Percentiles rank a stretch among this genome's conserved stretches.
Conservation (phyloP, 2,113 vertebrate genomes). For the Jacana jacana region DNA sequence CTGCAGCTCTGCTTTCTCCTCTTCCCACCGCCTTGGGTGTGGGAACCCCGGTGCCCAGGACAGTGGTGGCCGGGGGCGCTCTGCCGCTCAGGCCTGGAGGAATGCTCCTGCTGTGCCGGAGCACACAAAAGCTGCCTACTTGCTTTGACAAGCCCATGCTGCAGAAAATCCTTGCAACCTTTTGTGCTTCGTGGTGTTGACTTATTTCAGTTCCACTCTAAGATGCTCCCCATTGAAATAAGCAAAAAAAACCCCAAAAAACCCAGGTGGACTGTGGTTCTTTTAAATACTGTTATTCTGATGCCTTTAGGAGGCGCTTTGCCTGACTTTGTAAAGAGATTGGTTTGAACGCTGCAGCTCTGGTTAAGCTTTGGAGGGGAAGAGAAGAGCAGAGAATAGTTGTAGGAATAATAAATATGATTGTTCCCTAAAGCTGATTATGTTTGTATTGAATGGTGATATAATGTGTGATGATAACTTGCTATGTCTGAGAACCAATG, state of each 20-base stretch:
- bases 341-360: not conserved
- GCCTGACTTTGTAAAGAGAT: not conserved
- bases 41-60: slow-evolving; percentile 21
- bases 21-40: slow-evolving; percentile 38
- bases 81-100: not conserved
- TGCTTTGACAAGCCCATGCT: slow-evolving; percentile 56
- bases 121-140: slow-evolving; percentile 59
- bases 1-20: not conserved
- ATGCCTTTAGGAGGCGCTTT: not conserved
- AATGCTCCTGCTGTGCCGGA: slow-evolving; percentile 32
- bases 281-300: slow-evolving; percentile 9
- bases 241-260: not conserved
- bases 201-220: slow-evolving; percentile 30
- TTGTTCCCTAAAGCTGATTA: not conserved
- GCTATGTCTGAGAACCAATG: not conserved
- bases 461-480: not conserved
- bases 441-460: not conserved
- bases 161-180: slow-evolving; percentile 53
- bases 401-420: not conserved
- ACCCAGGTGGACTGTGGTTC: not conserved
- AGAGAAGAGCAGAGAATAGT: not conserved
- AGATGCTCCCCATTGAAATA: slow-evolving; percentile 35
- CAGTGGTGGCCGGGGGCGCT: not conserved
- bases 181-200: slow-evolving; percentile 49
- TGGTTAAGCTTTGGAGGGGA: not conserved